These are phyloP conservation scores for Gastrophysa polygoni DNA, from an alignment of 2,888 invertebrate genomes.

Conservation along the genomic window DNA sequence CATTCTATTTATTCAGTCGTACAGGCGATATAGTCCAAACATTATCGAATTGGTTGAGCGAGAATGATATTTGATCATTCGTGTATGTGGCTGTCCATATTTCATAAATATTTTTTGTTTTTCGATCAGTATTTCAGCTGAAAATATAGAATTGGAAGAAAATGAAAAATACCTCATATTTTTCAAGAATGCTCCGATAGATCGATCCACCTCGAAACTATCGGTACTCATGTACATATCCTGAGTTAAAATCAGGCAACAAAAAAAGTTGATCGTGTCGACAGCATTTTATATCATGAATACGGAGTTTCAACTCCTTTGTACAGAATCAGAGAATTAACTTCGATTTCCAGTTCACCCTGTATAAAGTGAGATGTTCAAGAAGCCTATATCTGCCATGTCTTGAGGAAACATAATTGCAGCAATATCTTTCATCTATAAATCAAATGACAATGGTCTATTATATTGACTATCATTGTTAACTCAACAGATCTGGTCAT, in stretches of 20 bases:
- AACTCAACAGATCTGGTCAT: not conserved
- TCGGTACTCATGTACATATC: too few relatives aligned
- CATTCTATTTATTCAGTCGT: not conserved
- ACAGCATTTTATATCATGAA: too few relatives aligned
- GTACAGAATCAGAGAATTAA: too few relatives aligned
- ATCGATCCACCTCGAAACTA: too few relatives aligned
- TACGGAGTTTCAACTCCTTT: too few relatives aligned
- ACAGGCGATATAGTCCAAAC: not conserved
- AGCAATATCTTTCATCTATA: not conserved
- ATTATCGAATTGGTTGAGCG: slow-evolving; percentile 6
- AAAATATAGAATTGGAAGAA: too few relatives aligned
- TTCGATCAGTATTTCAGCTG: too few relatives aligned
- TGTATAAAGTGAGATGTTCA: not conserved
- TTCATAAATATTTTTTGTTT: not conserved
- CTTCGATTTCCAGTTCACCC: too few relatives aligned
- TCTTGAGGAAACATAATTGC: not conserved
- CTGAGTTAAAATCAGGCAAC: too few relatives aligned
- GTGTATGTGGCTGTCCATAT: slow-evolving; percentile 1
- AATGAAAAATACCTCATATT: too few relatives aligned
- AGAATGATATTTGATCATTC: slow-evolving; percentile 13
- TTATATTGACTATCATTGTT: not conserved
- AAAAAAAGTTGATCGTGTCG: too few relatives aligned
- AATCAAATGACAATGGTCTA: not conserved
- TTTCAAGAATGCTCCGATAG: too few relatives aligned
- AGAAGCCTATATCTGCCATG: not conserved